Evolutionary conservation across 2,797 vertebrate species (phyloP), one percentile per base, ranked within the genome.

Genomic region (Megalops cyprinoides): DNA sequence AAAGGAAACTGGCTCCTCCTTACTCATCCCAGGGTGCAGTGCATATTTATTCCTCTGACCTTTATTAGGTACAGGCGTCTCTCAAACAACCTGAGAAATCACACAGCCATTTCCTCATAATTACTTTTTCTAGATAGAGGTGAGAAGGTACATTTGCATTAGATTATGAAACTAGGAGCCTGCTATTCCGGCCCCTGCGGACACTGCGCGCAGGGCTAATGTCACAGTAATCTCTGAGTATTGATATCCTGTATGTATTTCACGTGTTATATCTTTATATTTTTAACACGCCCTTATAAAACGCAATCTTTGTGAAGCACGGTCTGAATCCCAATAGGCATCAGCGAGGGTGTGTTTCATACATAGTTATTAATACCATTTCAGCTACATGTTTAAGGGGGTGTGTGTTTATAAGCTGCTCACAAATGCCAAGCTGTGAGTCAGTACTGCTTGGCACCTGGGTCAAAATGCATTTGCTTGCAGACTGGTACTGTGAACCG

Each of bases 91-190:
- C 79, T 5, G 84, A 88, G 87, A 28, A 46, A 90, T 88, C 90
- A 88, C 89, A 89, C 89, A 79, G 86, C 80, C 86, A 86, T 92
- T 90, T 89, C 85, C 88, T n/a, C 84, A 46, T 94, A 94, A 95
- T 94, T 94, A 94, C 93, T 93, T 93, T n/a, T 89, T 89, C 87
- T 91, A 92, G 92, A 94, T 93, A 87, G 91, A 93, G 92, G 93
- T 93, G 92, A 92, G 86, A 81, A 87, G 88, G 91, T 87, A 92
- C 91, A 90, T 91, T 89, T 91, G 89, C 90, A 93, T 92, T 87
- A 89, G 90, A 91, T 85, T 84, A n/a, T n/a, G n/a, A n/a, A n/a
- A n/a, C n/a, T n/a, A 90, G 82, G 82, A 49, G 37, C 76, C 25
- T 79, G 51, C 74, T 65, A 81, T 74, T 86, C 78, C 80, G 85